These are phyloP conservation scores for Dexiosoma caninum DNA, from an alignment of 2,888 invertebrate species.

Conservation along the genomic window DNA sequence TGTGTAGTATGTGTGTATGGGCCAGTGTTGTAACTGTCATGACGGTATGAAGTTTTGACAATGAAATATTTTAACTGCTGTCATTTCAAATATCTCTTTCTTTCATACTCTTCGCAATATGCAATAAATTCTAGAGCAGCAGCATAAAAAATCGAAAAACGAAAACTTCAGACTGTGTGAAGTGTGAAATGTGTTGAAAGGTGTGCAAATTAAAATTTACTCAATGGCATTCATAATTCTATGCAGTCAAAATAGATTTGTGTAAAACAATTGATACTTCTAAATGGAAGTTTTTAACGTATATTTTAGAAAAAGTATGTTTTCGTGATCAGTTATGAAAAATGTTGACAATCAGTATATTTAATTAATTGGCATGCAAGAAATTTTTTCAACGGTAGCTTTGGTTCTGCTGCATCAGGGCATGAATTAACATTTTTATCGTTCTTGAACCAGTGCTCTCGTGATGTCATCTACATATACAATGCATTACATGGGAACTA, in stretches of 20 bases:
- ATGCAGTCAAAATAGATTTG: slow-evolving; percentile 10
- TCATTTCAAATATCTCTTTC: slow-evolving; percentile 16
- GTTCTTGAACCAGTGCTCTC: too few species aligned
- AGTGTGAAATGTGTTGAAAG: slow-evolving; percentile 74
- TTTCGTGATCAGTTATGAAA: too few species aligned
- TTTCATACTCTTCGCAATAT: slow-evolving; percentile 17
- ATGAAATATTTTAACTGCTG: slow-evolving; percentile 73
- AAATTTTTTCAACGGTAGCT: too few species aligned
- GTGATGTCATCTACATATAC: too few species aligned
- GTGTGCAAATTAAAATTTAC: slow-evolving; percentile 76
- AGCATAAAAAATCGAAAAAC: slow-evolving; percentile 39
- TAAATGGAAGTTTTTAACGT: neutral
- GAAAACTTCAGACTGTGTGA: neutral
- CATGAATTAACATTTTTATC: too few species aligned
- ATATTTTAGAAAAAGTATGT: too few species aligned
- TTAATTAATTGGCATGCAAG: too few species aligned
- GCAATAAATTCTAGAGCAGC: slow-evolving; percentile 31
- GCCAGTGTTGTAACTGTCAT: slow-evolving; percentile 46
- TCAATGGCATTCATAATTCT: slow-evolving; percentile 51
- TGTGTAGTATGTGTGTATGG: slow-evolving; percentile 23
- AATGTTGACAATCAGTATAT: too few species aligned
- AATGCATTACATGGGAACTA: too few species aligned
- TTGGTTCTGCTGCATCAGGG: too few species aligned
- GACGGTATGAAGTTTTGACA: slow-evolving; percentile 69
- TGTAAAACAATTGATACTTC: slow-evolving; percentile 17